Conservation (phyloP, 2,797 vertebrate species). For the Alcedo quadribrachys region DNA sequence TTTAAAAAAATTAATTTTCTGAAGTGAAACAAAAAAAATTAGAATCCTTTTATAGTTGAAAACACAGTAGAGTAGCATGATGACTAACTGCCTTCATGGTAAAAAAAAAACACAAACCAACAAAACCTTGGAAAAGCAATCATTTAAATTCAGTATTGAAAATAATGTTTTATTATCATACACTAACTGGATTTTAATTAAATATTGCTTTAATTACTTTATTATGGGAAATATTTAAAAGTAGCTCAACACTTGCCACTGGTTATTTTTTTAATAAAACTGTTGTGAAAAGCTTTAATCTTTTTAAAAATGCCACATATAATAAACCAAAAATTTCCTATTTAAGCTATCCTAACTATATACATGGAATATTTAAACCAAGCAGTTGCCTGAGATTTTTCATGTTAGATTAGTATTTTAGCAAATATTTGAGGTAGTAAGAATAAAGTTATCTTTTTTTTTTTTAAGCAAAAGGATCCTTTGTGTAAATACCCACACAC, state of each 20-base stretch:
- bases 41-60: neutral
- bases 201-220: conserved; percentile 38
- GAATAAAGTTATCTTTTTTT: neutral
- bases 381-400: neutral
- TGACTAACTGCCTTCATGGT: neutral
- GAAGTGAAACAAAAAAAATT: neutral
- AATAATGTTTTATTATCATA: conserved; percentile 3
- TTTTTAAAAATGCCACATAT: neutral
- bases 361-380: neutral
- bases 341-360: neutral
- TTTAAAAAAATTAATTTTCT: neutral
- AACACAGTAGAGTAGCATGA: neutral
- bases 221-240: conserved; percentile 7
- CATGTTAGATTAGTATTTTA: neutral
- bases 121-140: neutral
- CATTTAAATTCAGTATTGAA: conserved; percentile 24
- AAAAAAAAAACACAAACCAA: neutral
- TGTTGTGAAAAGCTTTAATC: conserved; percentile 4
- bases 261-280: conserved; percentile 42
- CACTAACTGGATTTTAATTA: conserved; percentile 31
- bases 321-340: neutral
- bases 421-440: neutral
- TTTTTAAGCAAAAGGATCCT: neutral
- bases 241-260: conserved; percentile 5
- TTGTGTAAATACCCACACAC: neutral